phyloP scores from a whole-genome alignment of 2,888 invertebrate species.

The Ectobius pallidus region DNA sequence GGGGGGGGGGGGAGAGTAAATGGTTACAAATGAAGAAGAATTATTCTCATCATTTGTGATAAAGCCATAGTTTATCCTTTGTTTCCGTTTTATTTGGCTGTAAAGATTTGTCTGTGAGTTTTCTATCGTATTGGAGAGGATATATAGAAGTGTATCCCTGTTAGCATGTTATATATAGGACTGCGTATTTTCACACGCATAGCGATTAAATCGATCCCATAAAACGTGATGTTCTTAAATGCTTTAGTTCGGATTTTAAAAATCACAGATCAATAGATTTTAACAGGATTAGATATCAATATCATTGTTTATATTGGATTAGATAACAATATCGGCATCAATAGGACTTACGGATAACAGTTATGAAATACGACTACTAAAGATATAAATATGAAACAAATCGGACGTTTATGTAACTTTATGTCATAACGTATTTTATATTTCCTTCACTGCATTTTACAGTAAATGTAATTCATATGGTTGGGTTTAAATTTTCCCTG shows the following conservation, averaged over 20 bases:
- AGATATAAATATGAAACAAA: too few relatives aligned
- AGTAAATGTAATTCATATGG: too few relatives aligned
- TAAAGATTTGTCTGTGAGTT: slow-evolving; percentile 6
- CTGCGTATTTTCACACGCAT: neutral
- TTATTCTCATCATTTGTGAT: slow-evolving; percentile 11
- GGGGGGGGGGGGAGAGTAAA: neutral
- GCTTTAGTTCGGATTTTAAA: neutral
- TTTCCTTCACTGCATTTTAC: too few relatives aligned
- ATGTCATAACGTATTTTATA: too few relatives aligned
- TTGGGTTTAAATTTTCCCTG: too few relatives aligned
- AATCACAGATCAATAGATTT: neutral
- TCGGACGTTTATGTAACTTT: too few relatives aligned
- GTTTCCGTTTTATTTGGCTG: slow-evolving; percentile 8
- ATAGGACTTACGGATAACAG: too few relatives aligned
- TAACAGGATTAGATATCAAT: neutral
- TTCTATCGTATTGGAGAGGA: neutral
- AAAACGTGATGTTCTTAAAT: neutral
- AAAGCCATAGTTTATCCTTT: neutral
- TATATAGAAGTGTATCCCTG: neutral
- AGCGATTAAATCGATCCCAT: neutral
- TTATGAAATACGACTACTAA: too few relatives aligned
- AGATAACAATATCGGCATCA: too few relatives aligned
- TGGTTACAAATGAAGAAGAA: slow-evolving; percentile 7
- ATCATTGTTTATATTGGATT: too few relatives aligned
- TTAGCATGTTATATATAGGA: neutral